Percentiles rank a stretch among this genome's conserved stretches.
Conservation (phyloP, 2,888 invertebrate genomes). For the Nomada flava region DNA sequence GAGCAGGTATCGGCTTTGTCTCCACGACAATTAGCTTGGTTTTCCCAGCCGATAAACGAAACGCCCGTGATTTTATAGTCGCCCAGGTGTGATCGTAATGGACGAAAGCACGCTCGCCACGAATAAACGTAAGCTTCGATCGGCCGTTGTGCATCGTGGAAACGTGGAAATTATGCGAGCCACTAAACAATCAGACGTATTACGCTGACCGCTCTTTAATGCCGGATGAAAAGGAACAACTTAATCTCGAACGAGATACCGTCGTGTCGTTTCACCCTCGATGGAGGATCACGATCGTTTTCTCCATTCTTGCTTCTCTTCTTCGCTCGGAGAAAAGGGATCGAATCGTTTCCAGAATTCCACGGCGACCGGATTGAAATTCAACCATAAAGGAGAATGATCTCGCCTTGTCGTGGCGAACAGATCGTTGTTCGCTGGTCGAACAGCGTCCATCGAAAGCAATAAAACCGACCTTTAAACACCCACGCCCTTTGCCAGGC, state of each 20-base stretch:
- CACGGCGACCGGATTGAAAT: slow-evolving; percentile 64
- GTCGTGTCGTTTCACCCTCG: slow-evolving; percentile 29
- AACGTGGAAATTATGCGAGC: slow-evolving; percentile 58
- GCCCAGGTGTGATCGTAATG: slow-evolving; percentile 1
- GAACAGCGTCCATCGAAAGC: slow-evolving; percentile 59
- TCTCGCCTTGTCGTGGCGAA: slow-evolving; percentile 62
- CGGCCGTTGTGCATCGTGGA: slow-evolving; percentile 49
- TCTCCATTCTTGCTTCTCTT: slow-evolving; percentile 2
- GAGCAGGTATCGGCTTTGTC: background rate
- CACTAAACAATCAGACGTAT: slow-evolving; percentile 66
- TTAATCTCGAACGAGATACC: slow-evolving; percentile 64
- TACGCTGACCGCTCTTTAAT: slow-evolving; percentile 56
- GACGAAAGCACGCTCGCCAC: background rate
- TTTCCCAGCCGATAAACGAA: slow-evolving; percentile 38
- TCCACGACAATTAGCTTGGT: background rate
- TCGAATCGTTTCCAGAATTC: slow-evolving; percentile 64
- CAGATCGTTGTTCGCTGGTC: slow-evolving; percentile 46
- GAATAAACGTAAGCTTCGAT: slow-evolving; percentile 54
- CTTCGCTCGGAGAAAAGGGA: background rate
- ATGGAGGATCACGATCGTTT: slow-evolving; percentile 52
- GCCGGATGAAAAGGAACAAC: slow-evolving; percentile 64
- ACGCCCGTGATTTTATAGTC: slow-evolving; percentile 3
- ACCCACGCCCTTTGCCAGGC: slow-evolving; percentile 60
- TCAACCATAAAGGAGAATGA: slow-evolving; percentile 73
- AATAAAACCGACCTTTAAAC: slow-evolving; percentile 74